Base-by-base conservation (phyloP, 2,113 vertebrate species). In the Dicaeum eximium region DNA sequence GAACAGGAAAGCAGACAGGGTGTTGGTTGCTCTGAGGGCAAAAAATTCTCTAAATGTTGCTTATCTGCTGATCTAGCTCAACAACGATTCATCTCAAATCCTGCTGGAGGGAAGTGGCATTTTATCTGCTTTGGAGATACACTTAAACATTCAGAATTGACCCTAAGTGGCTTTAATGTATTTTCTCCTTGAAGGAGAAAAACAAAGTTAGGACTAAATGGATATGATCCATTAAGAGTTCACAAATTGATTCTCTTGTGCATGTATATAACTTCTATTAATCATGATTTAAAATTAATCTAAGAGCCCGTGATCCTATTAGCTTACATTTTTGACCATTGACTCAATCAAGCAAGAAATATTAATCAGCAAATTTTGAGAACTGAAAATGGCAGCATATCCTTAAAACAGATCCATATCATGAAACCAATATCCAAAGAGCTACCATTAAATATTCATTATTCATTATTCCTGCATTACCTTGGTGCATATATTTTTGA, bases 1-100 rank as follows among this genome's bases (percentile, higher is more conserved):
- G 13, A 74, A 38, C 0, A 33, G 3, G 7, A 71, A 38, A 61
- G 5, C 21, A 21, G 15, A 3, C 5, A 44, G 7, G 2, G 6
- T 53, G 28, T 1, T 77, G 30, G 5, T 30, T 64, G 13, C 2
- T 80, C 17, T 13, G 5, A 37, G 28, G 15, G 33, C 7, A 64
- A 64, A 64, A 44, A 30, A 14, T 14, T 19, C 14, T 53, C 31
- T 44, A 10, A 40, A 10, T 14, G 1, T 69, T 70, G 22, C 4
- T 10, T 28, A 2, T n/a, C 12, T 30, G 19, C 27, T 54, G 11
- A 20, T 53, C 13, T 54, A 44, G 3, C 4, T 57, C 18, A 21
- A 10, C 27, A 64, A 30, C 0, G 5, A 13, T 9, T 6, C 1
- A 1, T 30, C 35, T 74, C 15, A 53, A 20, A 31, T n/a, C 18